Evolutionary conservation across 1,140 invertebrate species (phyloP).

Genomic region (Pseudomyrmex concolor): DNA sequence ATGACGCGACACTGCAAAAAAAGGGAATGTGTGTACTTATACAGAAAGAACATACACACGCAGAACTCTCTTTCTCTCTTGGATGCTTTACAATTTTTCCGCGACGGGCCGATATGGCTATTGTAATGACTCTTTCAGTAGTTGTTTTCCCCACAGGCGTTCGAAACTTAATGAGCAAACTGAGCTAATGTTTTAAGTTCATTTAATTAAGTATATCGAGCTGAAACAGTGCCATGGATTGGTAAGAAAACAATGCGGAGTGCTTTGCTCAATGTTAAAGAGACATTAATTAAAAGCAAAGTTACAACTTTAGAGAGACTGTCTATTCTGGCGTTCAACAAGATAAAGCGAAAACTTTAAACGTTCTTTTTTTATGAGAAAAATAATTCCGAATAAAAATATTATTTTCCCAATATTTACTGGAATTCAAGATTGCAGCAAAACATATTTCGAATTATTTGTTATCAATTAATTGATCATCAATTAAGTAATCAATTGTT

Average conservation of each 20-base stretch:
- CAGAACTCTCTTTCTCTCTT: neutral
- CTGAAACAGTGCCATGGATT: neutral
- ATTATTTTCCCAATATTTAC: too few relatives aligned
- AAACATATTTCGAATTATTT: too few relatives aligned
- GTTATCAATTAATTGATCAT: too few relatives aligned
- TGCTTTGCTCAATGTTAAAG: neutral
- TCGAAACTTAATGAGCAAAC: neutral
- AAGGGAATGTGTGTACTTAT: neutral
- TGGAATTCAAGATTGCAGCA: too few relatives aligned
- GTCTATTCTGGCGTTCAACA: neutral
- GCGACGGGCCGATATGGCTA: neutral
- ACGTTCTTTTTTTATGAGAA: too few relatives aligned
- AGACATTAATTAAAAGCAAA: neutral
- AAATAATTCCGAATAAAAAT: too few relatives aligned
- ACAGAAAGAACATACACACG: conserved; percentile 2
- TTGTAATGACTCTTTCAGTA: conserved; percentile 8
- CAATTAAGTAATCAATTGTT: too few relatives aligned
- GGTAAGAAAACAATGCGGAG: neutral
- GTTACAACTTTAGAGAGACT: too few relatives aligned
- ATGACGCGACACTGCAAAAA: neutral
- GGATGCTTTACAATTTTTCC: neutral
- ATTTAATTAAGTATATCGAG: neutral
- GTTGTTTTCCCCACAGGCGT: neutral
- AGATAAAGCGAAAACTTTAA: neutral
- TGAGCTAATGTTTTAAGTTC: neutral